A percentile compares a stretch with the other conserved stretches of the same genome.
These are phyloP conservation scores for Pollenia angustigena DNA, from an alignment of 2,888 invertebrate genomes.

Conservation along the genomic window DNA sequence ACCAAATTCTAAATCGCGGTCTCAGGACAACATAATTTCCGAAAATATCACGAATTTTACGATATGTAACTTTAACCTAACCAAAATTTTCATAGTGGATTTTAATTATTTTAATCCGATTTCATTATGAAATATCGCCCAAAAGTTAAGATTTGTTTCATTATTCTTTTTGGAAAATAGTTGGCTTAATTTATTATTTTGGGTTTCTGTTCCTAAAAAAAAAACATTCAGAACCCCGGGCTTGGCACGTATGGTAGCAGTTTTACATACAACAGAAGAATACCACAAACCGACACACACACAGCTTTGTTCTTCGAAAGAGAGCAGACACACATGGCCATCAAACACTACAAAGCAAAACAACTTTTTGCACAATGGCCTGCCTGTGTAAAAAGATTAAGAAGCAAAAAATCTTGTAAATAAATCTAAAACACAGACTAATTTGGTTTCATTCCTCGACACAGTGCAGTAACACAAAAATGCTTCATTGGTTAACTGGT, in stretches of 20 bases:
- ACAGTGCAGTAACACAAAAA: slow-evolving; percentile 44
- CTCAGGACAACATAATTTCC: too few species aligned
- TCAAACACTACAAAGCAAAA: slow-evolving; percentile 30
- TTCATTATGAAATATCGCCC: too few species aligned
- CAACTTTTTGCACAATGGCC: slow-evolving; percentile 38
- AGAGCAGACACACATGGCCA: slow-evolving; percentile 13
- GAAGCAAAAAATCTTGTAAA: background rate
- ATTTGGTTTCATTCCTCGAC: slow-evolving; percentile 5
- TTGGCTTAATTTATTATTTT: too few species aligned
- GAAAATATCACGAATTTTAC: too few species aligned
- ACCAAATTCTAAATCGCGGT: too few species aligned
- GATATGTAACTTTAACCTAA: too few species aligned
- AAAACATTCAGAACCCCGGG: too few species aligned
- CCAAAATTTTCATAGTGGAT: too few species aligned
- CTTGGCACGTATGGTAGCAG: slow-evolving; percentile 24
- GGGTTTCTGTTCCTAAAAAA: too few species aligned
- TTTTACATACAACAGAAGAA: background rate
- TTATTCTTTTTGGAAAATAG: too few species aligned
- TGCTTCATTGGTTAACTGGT: slow-evolving; percentile 61
- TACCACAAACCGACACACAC: background rate
- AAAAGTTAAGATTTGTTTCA: too few species aligned
- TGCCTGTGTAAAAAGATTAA: background rate
- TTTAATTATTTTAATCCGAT: too few species aligned
- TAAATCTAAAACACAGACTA: background rate
- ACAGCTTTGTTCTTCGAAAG: background rate